Conservation (phyloP, 2,888 invertebrate species). For the Polyommatus icarus region DNA sequence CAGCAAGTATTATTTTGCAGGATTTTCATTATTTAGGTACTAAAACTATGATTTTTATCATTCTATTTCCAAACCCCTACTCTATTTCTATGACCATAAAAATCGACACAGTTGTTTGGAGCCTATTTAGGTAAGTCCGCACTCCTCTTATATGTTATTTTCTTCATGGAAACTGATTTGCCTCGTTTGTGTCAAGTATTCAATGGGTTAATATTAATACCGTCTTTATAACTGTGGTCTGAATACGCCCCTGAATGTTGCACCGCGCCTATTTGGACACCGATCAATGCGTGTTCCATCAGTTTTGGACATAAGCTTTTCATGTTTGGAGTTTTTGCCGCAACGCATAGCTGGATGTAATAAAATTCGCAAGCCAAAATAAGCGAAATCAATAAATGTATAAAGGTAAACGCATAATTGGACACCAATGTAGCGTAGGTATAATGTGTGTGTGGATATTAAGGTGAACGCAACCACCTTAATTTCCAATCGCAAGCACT, state of each 20-base stretch:
- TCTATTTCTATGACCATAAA: too few species aligned
- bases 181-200: neutral
- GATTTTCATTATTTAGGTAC: too few species aligned
- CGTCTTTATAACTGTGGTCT: neutral
- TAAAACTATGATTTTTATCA: too few species aligned
- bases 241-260: neutral
- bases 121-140: neutral
- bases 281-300: conserved; percentile 6
- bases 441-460: too few species aligned
- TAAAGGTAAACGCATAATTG: neutral
- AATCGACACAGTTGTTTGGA: too few species aligned
- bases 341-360: neutral
- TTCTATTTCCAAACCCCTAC: too few species aligned
- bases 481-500: too few species aligned
- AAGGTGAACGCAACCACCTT: too few species aligned
- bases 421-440: too few species aligned
- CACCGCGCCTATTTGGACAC: neutral
- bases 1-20: too few species aligned
- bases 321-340: neutral
- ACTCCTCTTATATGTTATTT: neutral
- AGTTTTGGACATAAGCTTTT: neutral
- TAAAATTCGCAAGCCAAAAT: neutral
- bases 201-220: neutral
- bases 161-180: neutral
- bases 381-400: neutral